Conservation (phyloP, 2,797 vertebrate species). For the Myripristis jacobus region DNA sequence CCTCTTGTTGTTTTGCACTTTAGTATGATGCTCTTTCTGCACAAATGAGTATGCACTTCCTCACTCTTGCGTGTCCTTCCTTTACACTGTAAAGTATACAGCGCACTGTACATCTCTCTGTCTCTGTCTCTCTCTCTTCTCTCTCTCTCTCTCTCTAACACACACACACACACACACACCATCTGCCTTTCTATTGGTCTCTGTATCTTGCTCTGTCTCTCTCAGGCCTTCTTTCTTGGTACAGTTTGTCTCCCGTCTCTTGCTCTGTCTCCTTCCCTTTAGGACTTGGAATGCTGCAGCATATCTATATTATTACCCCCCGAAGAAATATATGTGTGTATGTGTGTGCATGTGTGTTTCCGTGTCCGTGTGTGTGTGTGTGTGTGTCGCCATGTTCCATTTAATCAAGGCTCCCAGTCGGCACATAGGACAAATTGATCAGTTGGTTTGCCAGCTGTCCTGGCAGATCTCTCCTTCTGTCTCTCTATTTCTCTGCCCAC, state of each 20-base stretch:
- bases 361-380: slow-evolving; percentile 1
- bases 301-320: slow-evolving; percentile 65
- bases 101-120: too few species aligned
- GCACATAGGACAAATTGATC: slow-evolving; percentile 75
- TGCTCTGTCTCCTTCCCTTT: neutral
- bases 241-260: slow-evolving; percentile 34
- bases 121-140: slow-evolving; percentile 26
- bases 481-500: slow-evolving; percentile 42
- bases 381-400: slow-evolving; percentile 54
- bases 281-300: slow-evolving; percentile 43
- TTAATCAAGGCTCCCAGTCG: slow-evolving; percentile 69
- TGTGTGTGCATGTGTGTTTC: slow-evolving; percentile 11
- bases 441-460: slow-evolving; percentile 76
- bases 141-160: neutral
- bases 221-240: slow-evolving; percentile 29
- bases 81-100: slow-evolving; percentile 30
- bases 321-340: slow-evolving; percentile 32
- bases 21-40: too few species aligned
- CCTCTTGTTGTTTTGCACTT: too few species aligned
- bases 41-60: too few species aligned
- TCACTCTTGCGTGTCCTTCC: slow-evolving; percentile 36
- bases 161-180: neutral
- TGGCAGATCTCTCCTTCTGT: slow-evolving; percentile 69
- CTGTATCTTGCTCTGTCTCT: slow-evolving; percentile 47
- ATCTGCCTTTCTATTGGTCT: neutral